A percentile compares a stretch with the other conserved stretches of the same genome.
Conservation (phyloP, 1,140 invertebrate genomes). For the Panagrolaimus sp. region DNA sequence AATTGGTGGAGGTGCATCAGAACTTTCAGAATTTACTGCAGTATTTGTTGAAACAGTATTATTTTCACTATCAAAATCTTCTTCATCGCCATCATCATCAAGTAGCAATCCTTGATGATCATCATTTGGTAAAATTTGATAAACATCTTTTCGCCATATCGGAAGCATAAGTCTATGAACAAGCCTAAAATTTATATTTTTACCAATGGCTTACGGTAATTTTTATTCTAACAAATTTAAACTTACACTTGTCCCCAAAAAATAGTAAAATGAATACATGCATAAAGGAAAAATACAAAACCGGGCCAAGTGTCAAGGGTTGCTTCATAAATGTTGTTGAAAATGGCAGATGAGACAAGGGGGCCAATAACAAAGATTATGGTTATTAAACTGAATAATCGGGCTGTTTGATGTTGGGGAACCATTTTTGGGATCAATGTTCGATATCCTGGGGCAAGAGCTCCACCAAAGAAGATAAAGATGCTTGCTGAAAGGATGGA, state of each 20-base stretch:
- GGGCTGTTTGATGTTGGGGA: conserved; percentile 30
- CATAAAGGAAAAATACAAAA: conserved; percentile 37
- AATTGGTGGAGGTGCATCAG: too few relatives aligned
- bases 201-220: neutral
- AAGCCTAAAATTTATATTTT: too few relatives aligned
- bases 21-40: too few relatives aligned
- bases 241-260: conserved; percentile 31
- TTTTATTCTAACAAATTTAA: neutral
- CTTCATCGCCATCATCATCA: too few relatives aligned
- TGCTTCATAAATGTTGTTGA: conserved; percentile 35
- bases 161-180: too few relatives aligned
- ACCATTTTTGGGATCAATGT: conserved; percentile 33
- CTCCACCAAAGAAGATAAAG: conserved; percentile 20
- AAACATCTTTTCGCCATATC: too few relatives aligned
- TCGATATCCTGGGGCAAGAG: conserved; percentile 27
- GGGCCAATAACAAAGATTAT: conserved; percentile 32
- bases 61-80: too few relatives aligned
- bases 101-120: too few relatives aligned
- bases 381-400: conserved; percentile 30
- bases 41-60: too few relatives aligned
- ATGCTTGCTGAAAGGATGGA: conserved; percentile 12
- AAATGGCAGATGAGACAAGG: conserved; percentile 21
- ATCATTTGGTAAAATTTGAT: too few relatives aligned
- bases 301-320: conserved; percentile 33
- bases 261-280: conserved; percentile 4